These are phyloP conservation scores for Strix occidentalis DNA, from an alignment of 2,797 vertebrate genomes.

Conservation along the genomic window DNA sequence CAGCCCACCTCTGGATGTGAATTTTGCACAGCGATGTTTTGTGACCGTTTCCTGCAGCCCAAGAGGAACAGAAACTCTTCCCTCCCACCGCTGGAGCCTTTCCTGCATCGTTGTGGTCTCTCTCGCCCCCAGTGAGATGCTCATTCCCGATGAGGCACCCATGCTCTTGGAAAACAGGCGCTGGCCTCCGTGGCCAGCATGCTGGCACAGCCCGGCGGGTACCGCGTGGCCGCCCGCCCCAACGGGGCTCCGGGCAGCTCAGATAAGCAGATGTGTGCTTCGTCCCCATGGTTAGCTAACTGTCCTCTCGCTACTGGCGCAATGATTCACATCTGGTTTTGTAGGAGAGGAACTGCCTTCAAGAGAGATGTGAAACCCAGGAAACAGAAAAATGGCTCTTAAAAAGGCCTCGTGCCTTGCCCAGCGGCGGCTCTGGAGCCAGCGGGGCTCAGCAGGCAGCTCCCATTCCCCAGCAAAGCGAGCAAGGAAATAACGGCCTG, in stretches of 20 bases:
- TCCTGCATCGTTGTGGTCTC: not conserved
- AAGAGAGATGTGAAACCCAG: not conserved
- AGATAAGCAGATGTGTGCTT: not conserved
- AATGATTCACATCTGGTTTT: fast-evolving
- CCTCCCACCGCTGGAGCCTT: fast-evolving
- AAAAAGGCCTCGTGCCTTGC: not conserved
- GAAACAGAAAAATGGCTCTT: not conserved
- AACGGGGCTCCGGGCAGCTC: fast-evolving
- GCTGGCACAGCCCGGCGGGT: fast-evolving
- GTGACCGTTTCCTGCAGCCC: not conserved
- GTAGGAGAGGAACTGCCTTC: not conserved
- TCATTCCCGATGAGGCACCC: fast-evolving
- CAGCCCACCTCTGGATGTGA: fast-evolving
- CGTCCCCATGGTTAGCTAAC: not conserved
- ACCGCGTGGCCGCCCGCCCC: fast-evolving
- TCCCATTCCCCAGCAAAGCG: not conserved
- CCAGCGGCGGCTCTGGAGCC: not conserved
- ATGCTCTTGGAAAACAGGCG: fast-evolving
- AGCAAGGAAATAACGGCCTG: not conserved
- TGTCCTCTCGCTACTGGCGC: fast-evolving
- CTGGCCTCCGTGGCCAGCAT: fast-evolving
- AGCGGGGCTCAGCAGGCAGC: not conserved
- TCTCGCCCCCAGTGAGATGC: fast-evolving
- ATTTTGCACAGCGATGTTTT: not conserved
- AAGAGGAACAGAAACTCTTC: not conserved